phyloP scores from a whole-genome alignment of 35 echinoderm and acorn worm species.

The Ophioderma brevispina region DNA sequence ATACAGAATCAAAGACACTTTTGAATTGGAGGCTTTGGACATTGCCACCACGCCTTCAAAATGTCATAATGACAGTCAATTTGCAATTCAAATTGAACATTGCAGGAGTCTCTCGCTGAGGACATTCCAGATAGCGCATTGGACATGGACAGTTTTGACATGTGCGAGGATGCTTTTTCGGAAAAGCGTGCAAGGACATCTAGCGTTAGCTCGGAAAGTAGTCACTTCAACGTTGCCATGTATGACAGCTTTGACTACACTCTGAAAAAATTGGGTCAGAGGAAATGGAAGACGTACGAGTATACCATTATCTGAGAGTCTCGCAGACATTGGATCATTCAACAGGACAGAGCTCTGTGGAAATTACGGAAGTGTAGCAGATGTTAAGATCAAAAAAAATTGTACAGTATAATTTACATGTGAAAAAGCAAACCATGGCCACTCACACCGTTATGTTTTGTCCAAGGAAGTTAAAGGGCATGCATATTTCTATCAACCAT shows the following conservation, averaged over 20 bases:
- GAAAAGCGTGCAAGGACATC: neutral
- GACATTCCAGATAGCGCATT: neutral
- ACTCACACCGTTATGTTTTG: too few relatives aligned
- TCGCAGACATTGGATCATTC: conserved; percentile 45
- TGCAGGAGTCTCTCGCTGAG: neutral
- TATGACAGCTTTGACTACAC: conserved; percentile 76
- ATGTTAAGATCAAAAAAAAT: too few relatives aligned
- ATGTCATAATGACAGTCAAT: neutral
- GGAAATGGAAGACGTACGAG: conserved; percentile 50
- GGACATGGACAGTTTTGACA: conserved; percentile 26
- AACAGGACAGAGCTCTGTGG: conserved; percentile 48
- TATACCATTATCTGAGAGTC: conserved; percentile 62
- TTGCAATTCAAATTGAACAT: neutral
- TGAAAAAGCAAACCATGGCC: too few relatives aligned
- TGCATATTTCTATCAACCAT: too few relatives aligned
- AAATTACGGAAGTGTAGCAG: conserved; percentile 48
- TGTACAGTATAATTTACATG: too few relatives aligned
- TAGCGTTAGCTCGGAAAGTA: neutral
- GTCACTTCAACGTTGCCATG: neutral
- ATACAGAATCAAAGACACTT: neutral
- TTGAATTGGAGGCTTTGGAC: neutral
- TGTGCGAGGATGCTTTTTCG: conserved; percentile 20
- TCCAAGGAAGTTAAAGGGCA: too few relatives aligned
- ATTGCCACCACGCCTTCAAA: neutral
- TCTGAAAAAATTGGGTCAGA: conserved; percentile 26